Conservation (phyloP, 1,140 invertebrate species). For the Camponotus pennsylvanicus region DNA sequence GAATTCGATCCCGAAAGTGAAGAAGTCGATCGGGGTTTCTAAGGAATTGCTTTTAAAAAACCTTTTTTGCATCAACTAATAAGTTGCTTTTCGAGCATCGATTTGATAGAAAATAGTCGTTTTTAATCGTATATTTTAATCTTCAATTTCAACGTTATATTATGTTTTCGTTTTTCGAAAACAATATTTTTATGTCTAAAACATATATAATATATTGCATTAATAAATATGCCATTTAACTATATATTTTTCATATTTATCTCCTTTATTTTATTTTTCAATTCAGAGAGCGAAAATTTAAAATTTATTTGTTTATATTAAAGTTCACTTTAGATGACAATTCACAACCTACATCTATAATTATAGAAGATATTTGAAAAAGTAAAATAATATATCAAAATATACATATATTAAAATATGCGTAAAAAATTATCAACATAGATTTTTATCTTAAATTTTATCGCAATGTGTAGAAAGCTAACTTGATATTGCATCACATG, state of each 20-base stretch:
- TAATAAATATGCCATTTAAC: background rate
- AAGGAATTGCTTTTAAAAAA: background rate
- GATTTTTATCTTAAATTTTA: too few relatives aligned
- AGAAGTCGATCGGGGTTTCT: background rate
- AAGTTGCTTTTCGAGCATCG: background rate
- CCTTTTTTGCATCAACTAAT: background rate
- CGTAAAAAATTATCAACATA: too few relatives aligned
- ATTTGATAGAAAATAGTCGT: background rate
- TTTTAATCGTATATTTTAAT: conserved; percentile 3
- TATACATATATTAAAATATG: too few relatives aligned
- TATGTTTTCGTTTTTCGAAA: background rate
- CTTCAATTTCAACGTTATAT: background rate
- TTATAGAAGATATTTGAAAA: too few relatives aligned
- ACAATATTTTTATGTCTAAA: background rate
- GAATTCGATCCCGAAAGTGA: background rate
- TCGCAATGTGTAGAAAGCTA: too few relatives aligned
- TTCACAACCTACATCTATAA: too few relatives aligned
- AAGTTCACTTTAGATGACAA: too few relatives aligned
- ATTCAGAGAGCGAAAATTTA: background rate
- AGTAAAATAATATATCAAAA: too few relatives aligned
- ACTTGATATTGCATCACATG: background rate
- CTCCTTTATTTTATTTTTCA: background rate
- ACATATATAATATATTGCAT: background rate
- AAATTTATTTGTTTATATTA: too few relatives aligned
- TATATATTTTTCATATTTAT: background rate